Base-by-base conservation (phyloP, 1,140 invertebrate genomes). In the Probaryconus sp. region DNA sequence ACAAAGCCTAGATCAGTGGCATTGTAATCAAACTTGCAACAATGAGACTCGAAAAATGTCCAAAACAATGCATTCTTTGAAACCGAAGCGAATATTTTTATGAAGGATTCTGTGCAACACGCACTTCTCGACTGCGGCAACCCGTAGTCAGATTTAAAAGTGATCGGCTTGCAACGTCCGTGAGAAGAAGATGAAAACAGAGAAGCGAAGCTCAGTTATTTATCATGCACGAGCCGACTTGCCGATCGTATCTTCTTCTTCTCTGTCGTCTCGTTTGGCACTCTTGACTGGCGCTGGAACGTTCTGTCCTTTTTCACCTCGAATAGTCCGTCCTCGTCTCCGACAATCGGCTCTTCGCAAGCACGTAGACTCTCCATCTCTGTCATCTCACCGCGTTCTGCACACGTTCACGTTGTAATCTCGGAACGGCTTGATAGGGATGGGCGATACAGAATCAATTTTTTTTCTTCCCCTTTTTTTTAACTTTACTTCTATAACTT, bases 221-320 rank as follows among this genome's bases (percentile, higher is more conserved):
- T 83, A 83, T 83, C 81, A 85, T 80, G 80, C 80, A 80, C 77
- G 65, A 64, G 78, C 79, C 56, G 80, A 73, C 79, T 80, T 72
- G 71, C 77, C 77, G 81, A 77, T 81, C 81, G 79, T 76, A 82
- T 81, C 76, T 63, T 75, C 60, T 63, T 45, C 40, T 40, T 67
- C 69, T 55, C 56, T 45, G 20, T 42, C 35, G 56, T 21, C 38
- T 69, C 61, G 14, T 47, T 43, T 48, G 38, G 14, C 47, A 38
- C 42, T 50, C 47, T 58, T 61, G 14, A 40, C 48, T 58, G 33
- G 56, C 14, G 30, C 35, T n/a, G n/a, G 51, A 21, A 38, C 37
- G 10, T 33, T n/a, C 16, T 11, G 51, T 70, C 43, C 21, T 33
- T 17, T n/a, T 51, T 35, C 28, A 16, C 6, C 42, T 37, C 10